Evolutionary conservation across 2,797 vertebrate species (phyloP), one percentile per base, ranked within the genome.

Genomic region (Typhlichthys eigenmanni): DNA sequence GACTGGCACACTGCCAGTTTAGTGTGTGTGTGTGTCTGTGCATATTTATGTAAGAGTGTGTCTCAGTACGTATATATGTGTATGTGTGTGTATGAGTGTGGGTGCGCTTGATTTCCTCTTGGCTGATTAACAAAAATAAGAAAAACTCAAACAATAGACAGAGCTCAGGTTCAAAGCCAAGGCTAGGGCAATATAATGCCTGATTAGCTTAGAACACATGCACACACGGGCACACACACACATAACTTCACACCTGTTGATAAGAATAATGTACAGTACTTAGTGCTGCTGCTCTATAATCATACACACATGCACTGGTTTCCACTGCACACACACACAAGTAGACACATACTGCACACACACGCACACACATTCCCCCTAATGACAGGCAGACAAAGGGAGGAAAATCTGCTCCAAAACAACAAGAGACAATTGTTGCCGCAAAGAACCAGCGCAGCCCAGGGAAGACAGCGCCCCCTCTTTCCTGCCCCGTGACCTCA

Each of bases 271-370:
- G 80, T 66, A 19, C 19, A 19, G 2, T 19, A 74, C 55, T 61
- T 11, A 13, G 69, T n/a, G 59, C 54, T 13, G 29, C 68, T 69
- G 71, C 83, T 87, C 83, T 85, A 69, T 85, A 85, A 89, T 90
- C 82, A 79, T 24, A 34, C 60, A 52, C 61, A 48, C 62, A 46
- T 53, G 74, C 54, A 60, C 38, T 71, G 71, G 63, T 70, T 72
- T 72, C 50, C 49, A 55, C 72, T 59, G 1, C 14, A 43, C 66
- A 72, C 38, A 72, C 38, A 16, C 62, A 68, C 58, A 47, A 34
- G 57, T 45, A 52, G 63, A 59, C 50, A 32, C 14, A 48, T 17
- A 52, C 46, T 29, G 14, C n/a, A n/a, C n/a, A n/a, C 10, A 19
- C 45, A 48, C 51, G 1, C 2, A 68, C 46, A 17, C 57, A 62